A percentile compares a stretch with the other conserved stretches of the same genome.
These are phyloP conservation scores for Taenaris catops DNA, from an alignment of 2,888 invertebrate species.

Conservation along the genomic window DNA sequence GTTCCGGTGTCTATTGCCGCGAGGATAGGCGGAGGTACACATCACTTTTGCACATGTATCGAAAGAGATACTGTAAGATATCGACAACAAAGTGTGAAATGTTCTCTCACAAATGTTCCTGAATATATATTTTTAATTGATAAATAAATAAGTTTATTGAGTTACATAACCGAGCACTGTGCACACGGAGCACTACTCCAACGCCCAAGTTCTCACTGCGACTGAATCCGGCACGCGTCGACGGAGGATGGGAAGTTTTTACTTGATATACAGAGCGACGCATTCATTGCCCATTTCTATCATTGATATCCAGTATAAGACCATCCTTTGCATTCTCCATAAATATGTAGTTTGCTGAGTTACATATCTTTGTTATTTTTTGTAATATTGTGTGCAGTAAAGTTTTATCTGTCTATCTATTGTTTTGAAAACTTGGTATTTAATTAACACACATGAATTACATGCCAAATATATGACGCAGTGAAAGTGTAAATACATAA, in stretches of 20 bases:
- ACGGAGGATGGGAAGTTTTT: slow-evolving; percentile 70
- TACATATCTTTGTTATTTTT: too few relatives aligned
- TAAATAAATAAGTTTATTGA: slow-evolving; percentile 73
- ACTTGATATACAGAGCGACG: too few relatives aligned
- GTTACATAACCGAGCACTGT: slow-evolving; percentile 73
- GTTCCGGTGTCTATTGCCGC: slow-evolving; percentile 58
- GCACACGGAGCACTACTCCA: slow-evolving; percentile 61
- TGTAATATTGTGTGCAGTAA: too few relatives aligned
- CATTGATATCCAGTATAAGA: too few relatives aligned
- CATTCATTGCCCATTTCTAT: too few relatives aligned
- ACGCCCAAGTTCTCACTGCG: slow-evolving; percentile 72
- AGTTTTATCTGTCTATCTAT: too few relatives aligned
- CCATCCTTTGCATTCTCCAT: too few relatives aligned
- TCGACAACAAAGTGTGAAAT: slow-evolving; percentile 7
- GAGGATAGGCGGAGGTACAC: slow-evolving; percentile 59
- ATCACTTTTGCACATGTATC: slow-evolving; percentile 57
- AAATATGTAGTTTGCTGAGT: too few relatives aligned
- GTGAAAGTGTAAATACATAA: too few relatives aligned
- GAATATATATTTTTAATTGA: slow-evolving; percentile 51
- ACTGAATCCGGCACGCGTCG: slow-evolving; percentile 73
- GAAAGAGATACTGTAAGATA: slow-evolving; percentile 13
- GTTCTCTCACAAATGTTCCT: slow-evolving; percentile 17
- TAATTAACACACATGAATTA: too few relatives aligned
- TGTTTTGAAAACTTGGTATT: too few relatives aligned
- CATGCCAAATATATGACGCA: too few relatives aligned